Evolutionary conservation across 2,888 invertebrate species (phyloP), one percentile per base, ranked within the genome.

Genomic region (Andrena minutula): DNA sequence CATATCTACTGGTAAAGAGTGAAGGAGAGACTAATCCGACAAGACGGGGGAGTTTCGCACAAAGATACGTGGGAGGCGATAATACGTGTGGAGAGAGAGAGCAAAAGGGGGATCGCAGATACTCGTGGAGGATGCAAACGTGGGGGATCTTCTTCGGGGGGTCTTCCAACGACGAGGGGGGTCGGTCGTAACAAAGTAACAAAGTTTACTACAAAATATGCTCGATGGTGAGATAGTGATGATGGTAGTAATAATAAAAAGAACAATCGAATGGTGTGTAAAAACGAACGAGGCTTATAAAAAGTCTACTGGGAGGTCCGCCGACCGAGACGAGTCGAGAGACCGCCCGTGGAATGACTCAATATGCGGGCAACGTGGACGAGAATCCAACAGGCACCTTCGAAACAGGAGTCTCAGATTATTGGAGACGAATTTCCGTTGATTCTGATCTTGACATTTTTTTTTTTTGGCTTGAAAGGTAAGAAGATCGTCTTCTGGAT

Each of bases 111-210:
- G 30, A 16, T 49, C 53, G 32, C 23, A 26, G 20, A 65, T 76
- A 74, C 66, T 74, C 66, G 71, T 64, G 81, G 56, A 64, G 65
- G 75, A 68, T 41, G 58, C 23, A 51, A n/a, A 64, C 12, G 41
- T 41, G 2, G 63, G 12, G 61, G 51, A 51, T 16, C 10, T 60
- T 65, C 20, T 53, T 60, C 26, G 8, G 26, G 80, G 79, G 65
- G 58, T 82, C 82, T 82, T 82, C 78, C 82, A 82, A 82, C 82
- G 75, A 76, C 82, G 85, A 81, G 78, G 77, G 75, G 81, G 82
- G 41, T 3, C 82, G 83, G 47, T 83, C 76, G 76, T 84, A 84
- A 87, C 79, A 87, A 87, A 87, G 83, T 87, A 87, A 87, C 79
- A 87, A 87, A 87, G 73, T 82, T 82, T 70, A 80, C 66, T 83